Base-by-base conservation (phyloP, 2,888 invertebrate genomes). In the Penaeus monodon region DNA sequence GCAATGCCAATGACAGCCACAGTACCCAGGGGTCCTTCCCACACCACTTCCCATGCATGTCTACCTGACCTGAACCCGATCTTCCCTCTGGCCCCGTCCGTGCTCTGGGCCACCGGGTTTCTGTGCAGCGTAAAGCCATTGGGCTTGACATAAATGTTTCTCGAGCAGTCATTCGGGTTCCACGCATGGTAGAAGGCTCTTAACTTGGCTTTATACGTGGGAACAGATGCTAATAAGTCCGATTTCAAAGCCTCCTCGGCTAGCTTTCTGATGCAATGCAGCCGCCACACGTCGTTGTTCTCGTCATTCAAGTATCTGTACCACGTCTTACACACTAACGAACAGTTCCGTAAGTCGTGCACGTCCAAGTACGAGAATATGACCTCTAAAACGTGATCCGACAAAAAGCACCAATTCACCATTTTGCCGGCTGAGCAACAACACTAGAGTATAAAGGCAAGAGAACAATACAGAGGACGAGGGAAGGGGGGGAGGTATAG, bases 51-150 rank as follows among this genome's bases (percentile, higher is more conserved):
- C 99, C 99, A 99, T 44, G 98, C 96, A 93, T 99, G 99, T 90
- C 98, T 94, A 17, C 98, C 99, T 92, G 96, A 95, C 91, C 95
- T 94, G 92, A 98, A 98, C 1, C 98, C 92, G 78, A 97, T 95
- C 94, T 97, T 99, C 90, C 95, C 96, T 93, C 96, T 95, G 91
- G 96, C 96, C 90, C 97, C 98, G 93, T 99, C 99, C 88, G 99
- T 99, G 93, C 98, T 98, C 93, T 99, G 99, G 70, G 99, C 99
- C 81, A 99, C 97, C 78, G 99, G 99, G 93, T 99, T 98, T 92
- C 99, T 95, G 94, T 99, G 99, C 91, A 99, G 94, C 33, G 99
- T 99, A 92, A 99, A 99, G 90, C 98, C 98, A 93, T 98, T 98
- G 49, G 97, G 96, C 93, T 98, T 98, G 84, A 99, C 96, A 92